Evolutionary conservation across 2,888 invertebrate species (phyloP).

Genomic region (Galeopsomyia nigrocyanea): DNA sequence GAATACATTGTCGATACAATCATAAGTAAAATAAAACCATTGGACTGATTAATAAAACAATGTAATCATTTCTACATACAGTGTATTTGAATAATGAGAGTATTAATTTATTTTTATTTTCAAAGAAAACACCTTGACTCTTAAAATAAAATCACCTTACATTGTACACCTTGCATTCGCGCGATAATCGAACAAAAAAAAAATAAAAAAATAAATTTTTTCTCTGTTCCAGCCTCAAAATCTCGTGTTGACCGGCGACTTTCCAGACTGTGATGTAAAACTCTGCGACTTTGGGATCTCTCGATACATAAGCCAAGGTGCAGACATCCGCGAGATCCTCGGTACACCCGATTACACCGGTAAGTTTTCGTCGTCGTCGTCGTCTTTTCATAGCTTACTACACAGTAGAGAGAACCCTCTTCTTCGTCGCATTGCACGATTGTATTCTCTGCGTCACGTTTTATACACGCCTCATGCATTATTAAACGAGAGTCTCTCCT

Average conservation of each 20-base stretch:
- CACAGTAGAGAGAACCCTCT: not conserved
- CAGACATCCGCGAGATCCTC: slow-evolving; percentile 93
- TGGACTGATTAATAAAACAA: too few species aligned
- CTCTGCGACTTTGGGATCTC: slow-evolving; percentile 96
- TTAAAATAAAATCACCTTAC: too few species aligned
- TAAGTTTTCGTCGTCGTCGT: slow-evolving; percentile 68
- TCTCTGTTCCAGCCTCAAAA: slow-evolving; percentile 86
- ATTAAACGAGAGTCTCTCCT: slow-evolving; percentile 39
- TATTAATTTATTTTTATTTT: too few species aligned
- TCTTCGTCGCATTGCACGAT: slow-evolving; percentile 1
- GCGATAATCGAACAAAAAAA: too few species aligned
- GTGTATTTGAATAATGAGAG: too few species aligned
- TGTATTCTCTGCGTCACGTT: slow-evolving; percentile 6
- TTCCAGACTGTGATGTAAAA: slow-evolving; percentile 84
- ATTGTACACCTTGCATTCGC: too few species aligned
- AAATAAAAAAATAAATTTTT: too few species aligned
- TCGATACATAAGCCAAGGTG: slow-evolving; percentile 89
- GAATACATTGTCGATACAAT: too few species aligned
- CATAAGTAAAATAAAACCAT: too few species aligned
- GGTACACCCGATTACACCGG: slow-evolving; percentile 97
- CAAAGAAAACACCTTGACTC: too few species aligned
- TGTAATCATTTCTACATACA: too few species aligned
- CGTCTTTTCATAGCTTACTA: not conserved
- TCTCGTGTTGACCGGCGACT: slow-evolving; percentile 86
- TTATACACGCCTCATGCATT: slow-evolving; percentile 31